Conservation (phyloP, 2,797 vertebrate genomes). For the Petrocephalus schoutedeni region DNA sequence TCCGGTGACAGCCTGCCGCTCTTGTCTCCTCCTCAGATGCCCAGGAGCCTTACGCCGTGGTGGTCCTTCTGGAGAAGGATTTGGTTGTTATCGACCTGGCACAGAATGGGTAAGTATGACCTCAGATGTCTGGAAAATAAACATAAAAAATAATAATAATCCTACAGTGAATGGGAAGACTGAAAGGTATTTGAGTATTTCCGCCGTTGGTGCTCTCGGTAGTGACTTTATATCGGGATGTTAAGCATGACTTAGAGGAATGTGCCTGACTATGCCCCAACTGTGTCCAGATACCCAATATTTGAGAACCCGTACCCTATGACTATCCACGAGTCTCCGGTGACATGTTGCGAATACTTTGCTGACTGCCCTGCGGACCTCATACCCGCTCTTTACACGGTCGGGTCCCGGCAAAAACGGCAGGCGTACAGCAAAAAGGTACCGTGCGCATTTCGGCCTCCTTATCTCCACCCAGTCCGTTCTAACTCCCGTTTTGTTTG, state of each 20-base stretch:
- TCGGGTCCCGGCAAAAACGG: slow-evolving; percentile 89
- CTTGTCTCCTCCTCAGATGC: slow-evolving; percentile 66
- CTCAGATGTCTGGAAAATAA: background rate
- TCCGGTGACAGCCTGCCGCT: background rate
- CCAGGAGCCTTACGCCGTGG: slow-evolving; percentile 96
- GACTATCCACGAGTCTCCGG: slow-evolving; percentile 90
- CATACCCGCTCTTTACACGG: slow-evolving; percentile 94
- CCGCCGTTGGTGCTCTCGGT: background rate
- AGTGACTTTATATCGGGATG: background rate
- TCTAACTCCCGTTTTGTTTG: background rate
- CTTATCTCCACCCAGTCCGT: background rate
- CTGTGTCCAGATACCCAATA: slow-evolving; percentile 82
- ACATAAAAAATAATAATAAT: background rate
- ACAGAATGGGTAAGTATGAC: slow-evolving; percentile 84
- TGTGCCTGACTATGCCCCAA: background rate
- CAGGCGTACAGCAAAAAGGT: slow-evolving; percentile 99
- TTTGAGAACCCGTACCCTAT: slow-evolving; percentile 97
- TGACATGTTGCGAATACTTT: slow-evolving; percentile 96
- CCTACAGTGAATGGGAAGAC: background rate
- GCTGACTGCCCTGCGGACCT: slow-evolving; percentile 91
- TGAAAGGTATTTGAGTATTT: background rate
- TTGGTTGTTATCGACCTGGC: slow-evolving; percentile 95
- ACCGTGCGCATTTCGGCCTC: background rate
- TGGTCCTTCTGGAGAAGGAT: slow-evolving; percentile 95
- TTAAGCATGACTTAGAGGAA: background rate